These are phyloP conservation scores for Hormaphis cornu DNA, from an alignment of 1,140 invertebrate species.

Conservation along the genomic window DNA sequence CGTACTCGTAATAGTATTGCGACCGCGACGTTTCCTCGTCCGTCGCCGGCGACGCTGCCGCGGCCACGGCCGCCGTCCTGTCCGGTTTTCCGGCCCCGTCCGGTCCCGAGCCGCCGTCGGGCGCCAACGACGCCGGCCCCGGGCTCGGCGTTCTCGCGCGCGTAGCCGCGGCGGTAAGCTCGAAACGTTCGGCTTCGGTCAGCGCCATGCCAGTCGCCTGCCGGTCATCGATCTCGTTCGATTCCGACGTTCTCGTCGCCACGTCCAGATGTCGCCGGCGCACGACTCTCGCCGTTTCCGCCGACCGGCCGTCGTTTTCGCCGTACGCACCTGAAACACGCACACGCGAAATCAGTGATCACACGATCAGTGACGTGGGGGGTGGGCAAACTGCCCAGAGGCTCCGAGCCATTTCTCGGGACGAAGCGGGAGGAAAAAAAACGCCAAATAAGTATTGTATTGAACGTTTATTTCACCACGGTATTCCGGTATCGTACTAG, in stretches of 20 bases:
- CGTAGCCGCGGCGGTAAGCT: not conserved
- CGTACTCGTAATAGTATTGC: slow-evolving; percentile 26
- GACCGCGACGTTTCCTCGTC: slow-evolving; percentile 12
- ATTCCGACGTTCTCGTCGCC: not conserved
- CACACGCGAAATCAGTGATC: not conserved
- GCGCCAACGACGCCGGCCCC: not conserved
- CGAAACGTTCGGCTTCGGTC: not conserved
- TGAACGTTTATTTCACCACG: too few species aligned
- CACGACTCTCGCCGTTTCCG: not conserved
- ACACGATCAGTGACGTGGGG: too few species aligned
- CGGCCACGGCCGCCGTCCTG: not conserved
- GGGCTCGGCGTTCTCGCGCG: not conserved
- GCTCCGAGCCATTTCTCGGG: too few species aligned
- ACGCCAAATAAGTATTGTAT: too few species aligned
- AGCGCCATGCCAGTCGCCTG: not conserved
- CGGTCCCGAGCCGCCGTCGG: not conserved
- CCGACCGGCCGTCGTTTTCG: not conserved
- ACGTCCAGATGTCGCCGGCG: not conserved
- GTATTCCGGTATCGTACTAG: too few species aligned
- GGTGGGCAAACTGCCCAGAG: too few species aligned
- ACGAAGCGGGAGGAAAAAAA: too few species aligned
- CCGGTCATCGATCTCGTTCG: slow-evolving; percentile 12
- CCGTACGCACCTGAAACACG: not conserved
- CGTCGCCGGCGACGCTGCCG: not conserved
- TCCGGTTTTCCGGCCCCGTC: not conserved